Base-by-base conservation (phyloP, 2,888 invertebrate species). In the Agonopterix subpropinquella region DNA sequence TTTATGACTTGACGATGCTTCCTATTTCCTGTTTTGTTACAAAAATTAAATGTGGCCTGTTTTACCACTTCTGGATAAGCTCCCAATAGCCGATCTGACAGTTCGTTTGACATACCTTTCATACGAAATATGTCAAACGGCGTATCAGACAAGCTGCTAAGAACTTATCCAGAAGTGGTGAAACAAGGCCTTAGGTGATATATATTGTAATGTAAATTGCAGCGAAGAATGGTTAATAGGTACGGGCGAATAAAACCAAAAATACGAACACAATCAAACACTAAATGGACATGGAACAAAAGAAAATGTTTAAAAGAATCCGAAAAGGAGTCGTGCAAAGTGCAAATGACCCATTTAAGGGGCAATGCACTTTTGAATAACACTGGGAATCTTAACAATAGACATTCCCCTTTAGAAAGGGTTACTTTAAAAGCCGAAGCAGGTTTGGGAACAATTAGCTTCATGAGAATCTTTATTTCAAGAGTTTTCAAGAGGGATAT, bases 291-390 rank as follows among this genome's bases (percentile, higher is more conserved):
- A 41, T 41, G n/a, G 28, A 41, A 41, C 11, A 42, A 42, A 42
- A 13, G 13, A 13, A 13, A 42, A 15, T 13, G 8, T 11, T 11
- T 13, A 15, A 42, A 42, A 42, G 13, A 39, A 39, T n/a, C 11
- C 39, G 39, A 9, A 39, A 45, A 37, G 7, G n/a, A 46, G 7
- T 41, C 46, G 36, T 36, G 44, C 47, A 46, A 57, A 50, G 56
- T 56, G 56, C 54, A 64, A 73, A 70, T 65, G 62, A 66, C 63
- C 67, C 59, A 72, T 66, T 64, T 64, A 59, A 55, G 67, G 70
- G 70, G 66, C 71, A 70, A 61, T 71, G 73, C 70, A 67, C 73
- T 66, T 66, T 54, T 52, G 55, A 64, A 58, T 55, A 52, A 57
- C 56, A 56, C 53, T 53, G 53, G 43, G 53, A 59, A 56, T 58